Conservation (phyloP, 2,888 invertebrate genomes). For the Allophyes oxyacanthae region DNA sequence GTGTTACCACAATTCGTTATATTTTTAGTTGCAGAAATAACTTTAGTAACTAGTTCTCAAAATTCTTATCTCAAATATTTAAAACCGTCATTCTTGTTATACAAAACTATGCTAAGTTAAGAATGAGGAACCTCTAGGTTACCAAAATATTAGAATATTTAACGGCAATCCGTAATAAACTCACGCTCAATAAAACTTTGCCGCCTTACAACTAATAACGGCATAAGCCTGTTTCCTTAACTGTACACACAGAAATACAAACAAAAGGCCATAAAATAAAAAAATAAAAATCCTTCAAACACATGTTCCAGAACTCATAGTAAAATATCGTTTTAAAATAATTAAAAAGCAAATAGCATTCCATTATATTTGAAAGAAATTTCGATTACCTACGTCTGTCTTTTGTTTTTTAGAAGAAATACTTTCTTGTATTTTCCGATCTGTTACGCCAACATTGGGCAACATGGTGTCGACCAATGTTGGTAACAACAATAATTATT, state of each 20-base stretch:
- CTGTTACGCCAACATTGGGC: slow-evolving; percentile 37
- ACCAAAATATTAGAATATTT: slow-evolving; percentile 56
- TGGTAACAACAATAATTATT: slow-evolving; percentile 27
- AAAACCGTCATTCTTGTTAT: slow-evolving; percentile 27
- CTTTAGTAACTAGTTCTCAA: no score
- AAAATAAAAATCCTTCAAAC: slow-evolving; percentile 27
- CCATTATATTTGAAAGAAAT: slow-evolving; percentile 35
- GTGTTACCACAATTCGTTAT: no score
- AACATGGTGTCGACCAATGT: slow-evolving; percentile 36
- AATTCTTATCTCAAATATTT: no score
- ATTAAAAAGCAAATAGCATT: slow-evolving; percentile 29
- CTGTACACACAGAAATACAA: slow-evolving; percentile 52
- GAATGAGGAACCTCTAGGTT: slow-evolving; percentile 16
- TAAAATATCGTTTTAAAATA: slow-evolving; percentile 27
- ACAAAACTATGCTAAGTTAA: slow-evolving; percentile 7
- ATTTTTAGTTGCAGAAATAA: no score
- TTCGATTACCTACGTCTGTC: slow-evolving; percentile 32
- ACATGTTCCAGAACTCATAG: slow-evolving; percentile 17
- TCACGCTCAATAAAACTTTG: slow-evolving; percentile 48
- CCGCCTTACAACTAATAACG: slow-evolving; percentile 50
- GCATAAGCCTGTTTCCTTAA: slow-evolving; percentile 56
- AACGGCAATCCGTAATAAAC: slow-evolving; percentile 57
- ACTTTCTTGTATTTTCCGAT: slow-evolving; percentile 38
- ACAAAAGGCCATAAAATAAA: slow-evolving; percentile 45
- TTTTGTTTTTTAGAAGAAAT: slow-evolving; percentile 49